Evolutionary conservation across 2,113 vertebrate genomes (phyloP).

Genomic region (Megaptera novaeangliae): DNA sequence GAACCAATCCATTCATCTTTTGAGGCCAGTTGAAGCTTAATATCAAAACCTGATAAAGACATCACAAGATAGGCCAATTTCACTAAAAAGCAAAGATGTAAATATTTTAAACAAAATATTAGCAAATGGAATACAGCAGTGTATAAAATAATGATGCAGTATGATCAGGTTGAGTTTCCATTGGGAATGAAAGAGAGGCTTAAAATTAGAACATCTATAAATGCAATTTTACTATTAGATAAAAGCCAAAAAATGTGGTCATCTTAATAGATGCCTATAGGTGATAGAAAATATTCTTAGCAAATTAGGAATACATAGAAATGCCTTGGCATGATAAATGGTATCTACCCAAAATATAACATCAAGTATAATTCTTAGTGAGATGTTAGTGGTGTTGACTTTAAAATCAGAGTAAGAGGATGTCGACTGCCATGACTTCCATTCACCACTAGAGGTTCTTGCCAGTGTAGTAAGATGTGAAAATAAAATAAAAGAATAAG

Average conservation of each 20-base stretch:
- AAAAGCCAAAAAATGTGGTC: not conserved
- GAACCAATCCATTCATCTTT: not conserved
- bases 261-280: not conserved
- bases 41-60: not conserved
- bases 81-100: not conserved
- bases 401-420: not conserved
- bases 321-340: not conserved
- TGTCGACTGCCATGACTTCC: not conserved
- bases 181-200: not conserved
- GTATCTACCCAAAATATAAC: not conserved
- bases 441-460: not conserved
- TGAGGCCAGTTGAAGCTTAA: not conserved
- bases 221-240: not conserved
- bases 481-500: not conserved
- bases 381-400: not conserved
- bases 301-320: not conserved
- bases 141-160: not conserved
- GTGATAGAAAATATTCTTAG: not conserved
- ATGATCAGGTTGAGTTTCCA: not conserved
- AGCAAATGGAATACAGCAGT: not conserved
- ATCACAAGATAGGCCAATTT: not conserved
- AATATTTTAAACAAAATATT: slow-evolving; percentile 1
- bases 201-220: not conserved
- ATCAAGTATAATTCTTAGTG: not conserved
- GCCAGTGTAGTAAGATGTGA: not conserved